Evolutionary conservation across 2,797 vertebrate species (phyloP).

Genomic region (Ambastaia sidthimunki): DNA sequence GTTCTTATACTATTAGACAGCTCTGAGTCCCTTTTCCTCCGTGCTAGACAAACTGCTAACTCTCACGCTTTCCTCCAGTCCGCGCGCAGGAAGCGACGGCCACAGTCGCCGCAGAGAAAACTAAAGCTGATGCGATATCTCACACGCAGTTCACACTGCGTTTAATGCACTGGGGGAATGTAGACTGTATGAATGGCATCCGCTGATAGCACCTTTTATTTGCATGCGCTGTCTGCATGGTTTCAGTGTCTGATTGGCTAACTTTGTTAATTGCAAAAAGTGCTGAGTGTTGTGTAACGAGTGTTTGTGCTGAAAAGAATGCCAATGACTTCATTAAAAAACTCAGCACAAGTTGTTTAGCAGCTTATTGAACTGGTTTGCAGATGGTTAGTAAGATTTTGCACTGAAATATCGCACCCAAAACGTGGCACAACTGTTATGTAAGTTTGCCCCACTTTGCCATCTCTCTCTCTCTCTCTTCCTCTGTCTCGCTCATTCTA

Average conservation of each 20-base stretch:
- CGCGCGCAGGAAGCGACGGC: constrained; percentile 32
- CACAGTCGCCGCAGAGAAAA: constrained; percentile 30
- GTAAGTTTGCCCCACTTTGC: neutral
- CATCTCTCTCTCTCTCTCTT: constrained; percentile 5
- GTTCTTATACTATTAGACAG: constrained; percentile 57
- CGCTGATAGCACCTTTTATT: neutral
- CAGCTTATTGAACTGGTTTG: neutral
- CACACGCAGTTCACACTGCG: constrained; percentile 13
- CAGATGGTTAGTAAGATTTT: neutral
- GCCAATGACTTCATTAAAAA: neutral
- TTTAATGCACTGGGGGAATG: constrained; percentile 13
- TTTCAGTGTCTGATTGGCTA: neutral
- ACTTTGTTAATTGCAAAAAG: neutral
- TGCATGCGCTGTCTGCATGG: neutral
- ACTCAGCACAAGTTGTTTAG: neutral
- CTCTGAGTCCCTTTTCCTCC: constrained; percentile 45
- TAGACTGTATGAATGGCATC: neutral
- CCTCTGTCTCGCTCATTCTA: neutral
- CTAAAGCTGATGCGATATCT: constrained; percentile 45
- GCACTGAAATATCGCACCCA: neutral
- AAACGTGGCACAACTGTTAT: neutral
- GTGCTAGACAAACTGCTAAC: constrained; percentile 40
- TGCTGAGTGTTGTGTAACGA: neutral
- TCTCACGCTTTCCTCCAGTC: constrained; percentile 44
- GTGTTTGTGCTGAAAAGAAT: too few species aligned